Evolutionary conservation across 2,888 invertebrate genomes (phyloP), one percentile per base, ranked within the genome.

Genomic region (Sylvicola cinctus): DNA sequence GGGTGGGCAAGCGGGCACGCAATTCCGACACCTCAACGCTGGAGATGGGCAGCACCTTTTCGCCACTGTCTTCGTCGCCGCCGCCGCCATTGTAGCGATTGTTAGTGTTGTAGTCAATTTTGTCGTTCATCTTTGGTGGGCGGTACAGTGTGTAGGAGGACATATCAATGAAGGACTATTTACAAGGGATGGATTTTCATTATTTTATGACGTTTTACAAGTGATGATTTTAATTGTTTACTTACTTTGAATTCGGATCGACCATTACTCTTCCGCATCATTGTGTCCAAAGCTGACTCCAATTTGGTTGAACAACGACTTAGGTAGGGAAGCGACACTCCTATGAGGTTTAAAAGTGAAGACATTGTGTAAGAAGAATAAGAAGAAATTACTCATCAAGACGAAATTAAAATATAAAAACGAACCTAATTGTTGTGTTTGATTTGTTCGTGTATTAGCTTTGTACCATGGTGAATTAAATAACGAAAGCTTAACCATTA

Each of bases 221-320:
- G 20, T 6, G 8, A 20, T 12, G 11, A 13, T 4, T 5, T 8
- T 30, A 15, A 13, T 29, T 49, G 50, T 34, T 50, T 54, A 15
- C 55, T 23, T 32, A 32, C 32, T 25, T 23, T 20, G 13, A 32
- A 20, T 23, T 13, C 23, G 7, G 23, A 32, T 3, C 32, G 32
- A 12, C 13, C 20, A 8, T 32, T 16, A 10, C 7, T 25, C 7
- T 25, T 32, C 0, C 51, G 49, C 5, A 56, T 63, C 48, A 75
- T 61, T 45, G 72, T 69, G 41, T 75, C 74, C 32, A 76, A 49
- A 1, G 76, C 75, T 8, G 62, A 64, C 49, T 76, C 75, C 36
- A 76, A 52, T 13, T 73, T 65, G 13, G 69, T 63, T 0, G 73
- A 70, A 43, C 76, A 76, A 8, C 20, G 20, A 20, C 20, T 20